These are phyloP conservation scores for Hyalella azteca DNA, from an alignment of 2,888 invertebrate genomes.

Conservation along the genomic window DNA sequence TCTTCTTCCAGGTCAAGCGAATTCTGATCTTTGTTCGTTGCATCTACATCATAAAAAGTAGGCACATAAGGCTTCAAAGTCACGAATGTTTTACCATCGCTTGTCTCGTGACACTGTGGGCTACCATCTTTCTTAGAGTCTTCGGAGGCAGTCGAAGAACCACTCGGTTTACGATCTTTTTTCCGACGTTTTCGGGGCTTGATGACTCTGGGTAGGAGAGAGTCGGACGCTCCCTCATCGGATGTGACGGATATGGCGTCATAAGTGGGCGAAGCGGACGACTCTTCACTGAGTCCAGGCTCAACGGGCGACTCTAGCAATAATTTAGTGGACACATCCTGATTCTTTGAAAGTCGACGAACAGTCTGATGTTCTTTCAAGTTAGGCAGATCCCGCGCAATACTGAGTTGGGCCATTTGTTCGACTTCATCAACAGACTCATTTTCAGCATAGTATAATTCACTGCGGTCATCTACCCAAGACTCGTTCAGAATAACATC, in stretches of 20 bases:
- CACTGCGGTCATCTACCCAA: not conserved
- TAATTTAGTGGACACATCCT: not conserved
- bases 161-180: slow-evolving; percentile 70
- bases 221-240: slow-evolving; percentile 80
- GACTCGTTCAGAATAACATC: not conserved
- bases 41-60: slow-evolving; percentile 61
- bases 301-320: not conserved
- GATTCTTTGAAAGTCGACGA: not conserved
- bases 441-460: not conserved
- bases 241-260: slow-evolving; percentile 63
- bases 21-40: slow-evolving; percentile 48
- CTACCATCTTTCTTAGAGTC: not conserved
- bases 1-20: not conserved
- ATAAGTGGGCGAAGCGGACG: slow-evolving; percentile 42
- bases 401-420: slow-evolving; percentile 15
- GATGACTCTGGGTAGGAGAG: slow-evolving; percentile 83
- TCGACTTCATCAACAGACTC: not conserved
- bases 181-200: slow-evolving; percentile 87
- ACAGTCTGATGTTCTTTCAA: not conserved
- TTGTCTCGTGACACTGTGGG: not conserved
- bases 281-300: not conserved
- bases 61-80: slow-evolving; percentile 67
- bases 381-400: not conserved
- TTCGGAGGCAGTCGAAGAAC: not conserved
- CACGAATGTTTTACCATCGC: slow-evolving; percentile 59